Conservation (phyloP, 2,797 vertebrate species). For the Pygocentrus nattereri region DNA sequence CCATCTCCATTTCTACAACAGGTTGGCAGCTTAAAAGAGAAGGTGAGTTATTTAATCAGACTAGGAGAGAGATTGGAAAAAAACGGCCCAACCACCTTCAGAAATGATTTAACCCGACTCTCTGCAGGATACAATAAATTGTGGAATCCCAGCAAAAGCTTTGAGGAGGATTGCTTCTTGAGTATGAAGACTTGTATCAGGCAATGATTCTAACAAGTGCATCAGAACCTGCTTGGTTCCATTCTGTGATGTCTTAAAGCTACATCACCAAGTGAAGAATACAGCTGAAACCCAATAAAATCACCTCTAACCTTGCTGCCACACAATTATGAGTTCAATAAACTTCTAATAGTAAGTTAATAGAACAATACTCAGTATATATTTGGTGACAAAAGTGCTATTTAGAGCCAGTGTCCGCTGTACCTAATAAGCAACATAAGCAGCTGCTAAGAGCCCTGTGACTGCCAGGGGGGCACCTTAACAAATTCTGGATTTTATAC, state of each 20-base stretch:
- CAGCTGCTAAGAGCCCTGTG: no score
- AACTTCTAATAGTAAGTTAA: no score
- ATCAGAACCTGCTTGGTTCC: background rate
- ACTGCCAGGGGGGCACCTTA: no score
- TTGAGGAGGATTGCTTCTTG: constrained; percentile 38
- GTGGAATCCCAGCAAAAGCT: constrained; percentile 32
- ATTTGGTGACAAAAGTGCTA: no score
- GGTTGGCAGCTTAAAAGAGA: constrained; percentile 23
- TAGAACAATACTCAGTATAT: no score
- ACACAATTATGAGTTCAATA: background rate
- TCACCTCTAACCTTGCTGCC: no score
- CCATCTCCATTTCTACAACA: constrained; percentile 26
- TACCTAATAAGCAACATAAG: no score
- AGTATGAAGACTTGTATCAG: constrained; percentile 36
- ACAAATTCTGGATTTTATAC: no score
- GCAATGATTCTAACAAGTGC: constrained; percentile 21
- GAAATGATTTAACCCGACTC: constrained; percentile 45
- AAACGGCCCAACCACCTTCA: constrained; percentile 32
- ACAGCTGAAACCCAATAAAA: background rate
- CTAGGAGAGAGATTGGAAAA: constrained; percentile 39
- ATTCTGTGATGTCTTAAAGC: background rate
- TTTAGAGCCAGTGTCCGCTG: no score
- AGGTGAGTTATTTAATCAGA: constrained; percentile 51
- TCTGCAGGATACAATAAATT: constrained; percentile 21
- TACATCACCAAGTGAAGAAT: background rate